Conservation (phyloP, 1,140 invertebrate genomes). For the Drosophila punjabiensis region DNA sequence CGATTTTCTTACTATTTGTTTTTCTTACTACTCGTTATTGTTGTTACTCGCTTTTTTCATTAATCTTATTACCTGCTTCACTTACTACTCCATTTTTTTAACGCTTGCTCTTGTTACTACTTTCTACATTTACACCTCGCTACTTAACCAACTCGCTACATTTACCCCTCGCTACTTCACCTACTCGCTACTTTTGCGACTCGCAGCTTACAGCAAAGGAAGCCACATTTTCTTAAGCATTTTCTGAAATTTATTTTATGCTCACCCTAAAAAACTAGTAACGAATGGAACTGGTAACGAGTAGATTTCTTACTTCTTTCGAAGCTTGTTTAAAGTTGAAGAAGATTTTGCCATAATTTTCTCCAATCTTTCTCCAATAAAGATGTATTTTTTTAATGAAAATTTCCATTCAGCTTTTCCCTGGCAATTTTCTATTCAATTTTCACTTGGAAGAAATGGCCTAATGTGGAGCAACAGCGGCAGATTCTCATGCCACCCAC, state of each 20-base stretch:
- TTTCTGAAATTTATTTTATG: too few species aligned
- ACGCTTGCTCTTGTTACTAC: neutral
- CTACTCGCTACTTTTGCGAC: too few species aligned
- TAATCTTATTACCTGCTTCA: neutral
- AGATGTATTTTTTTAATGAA: neutral
- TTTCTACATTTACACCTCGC: neutral
- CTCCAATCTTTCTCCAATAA: too few species aligned
- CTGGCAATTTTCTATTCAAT: neutral
- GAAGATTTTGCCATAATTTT: too few species aligned
- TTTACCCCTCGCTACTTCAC: too few species aligned
- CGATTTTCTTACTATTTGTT: neutral
- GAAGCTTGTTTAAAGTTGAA: neutral
- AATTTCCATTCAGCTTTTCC: neutral
- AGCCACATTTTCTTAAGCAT: too few species aligned
- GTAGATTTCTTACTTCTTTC: too few species aligned
- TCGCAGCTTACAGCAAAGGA: too few species aligned
- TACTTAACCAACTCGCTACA: neutral
- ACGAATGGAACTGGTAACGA: too few species aligned
- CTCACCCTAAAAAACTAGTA: too few species aligned
- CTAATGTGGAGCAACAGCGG: slow-evolving; percentile 32
- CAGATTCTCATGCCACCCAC: slow-evolving; percentile 26
- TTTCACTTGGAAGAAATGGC: neutral
- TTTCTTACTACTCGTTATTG: neutral
- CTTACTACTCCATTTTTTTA: too few species aligned
- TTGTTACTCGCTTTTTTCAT: too few species aligned